Evolutionary conservation across 2,113 vertebrate genomes (phyloP).

Genomic region (Gallinago media): DNA sequence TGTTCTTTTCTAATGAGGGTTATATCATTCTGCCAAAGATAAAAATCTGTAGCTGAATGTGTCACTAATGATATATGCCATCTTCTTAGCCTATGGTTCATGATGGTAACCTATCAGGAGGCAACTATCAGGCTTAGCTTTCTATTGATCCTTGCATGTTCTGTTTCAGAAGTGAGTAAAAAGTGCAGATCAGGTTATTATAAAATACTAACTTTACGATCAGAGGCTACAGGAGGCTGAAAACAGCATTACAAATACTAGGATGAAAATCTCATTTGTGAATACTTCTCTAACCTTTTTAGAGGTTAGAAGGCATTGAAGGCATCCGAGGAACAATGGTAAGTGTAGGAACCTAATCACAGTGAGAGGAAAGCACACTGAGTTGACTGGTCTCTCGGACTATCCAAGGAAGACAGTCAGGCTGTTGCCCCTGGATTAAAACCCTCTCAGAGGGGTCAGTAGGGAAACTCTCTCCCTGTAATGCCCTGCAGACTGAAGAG

Average conservation of each 20-base stretch:
- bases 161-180: neutral
- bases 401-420: neutral
- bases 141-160: neutral
- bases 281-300: neutral
- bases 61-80: neutral
- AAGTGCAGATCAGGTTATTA: neutral
- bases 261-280: neutral
- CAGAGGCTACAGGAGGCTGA: neutral
- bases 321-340: neutral
- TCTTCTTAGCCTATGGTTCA: neutral
- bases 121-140: neutral
- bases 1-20: slow-evolving; percentile 46
- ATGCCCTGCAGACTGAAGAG: neutral
- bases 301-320: neutral
- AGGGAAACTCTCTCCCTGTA: neutral
- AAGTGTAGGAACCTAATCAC: neutral
- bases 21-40: slow-evolving; percentile 21
- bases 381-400: neutral
- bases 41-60: slow-evolving; percentile 14
- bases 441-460: neutral
- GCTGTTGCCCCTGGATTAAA: neutral
- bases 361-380: neutral
- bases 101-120: neutral
- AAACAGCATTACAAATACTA: neutral
- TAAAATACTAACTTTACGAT: neutral